A percentile compares a stretch with the other conserved stretches of the same genome.
These are phyloP conservation scores for Opisthograptis luteolata DNA, from an alignment of 2,888 invertebrate species.

Conservation along the genomic window DNA sequence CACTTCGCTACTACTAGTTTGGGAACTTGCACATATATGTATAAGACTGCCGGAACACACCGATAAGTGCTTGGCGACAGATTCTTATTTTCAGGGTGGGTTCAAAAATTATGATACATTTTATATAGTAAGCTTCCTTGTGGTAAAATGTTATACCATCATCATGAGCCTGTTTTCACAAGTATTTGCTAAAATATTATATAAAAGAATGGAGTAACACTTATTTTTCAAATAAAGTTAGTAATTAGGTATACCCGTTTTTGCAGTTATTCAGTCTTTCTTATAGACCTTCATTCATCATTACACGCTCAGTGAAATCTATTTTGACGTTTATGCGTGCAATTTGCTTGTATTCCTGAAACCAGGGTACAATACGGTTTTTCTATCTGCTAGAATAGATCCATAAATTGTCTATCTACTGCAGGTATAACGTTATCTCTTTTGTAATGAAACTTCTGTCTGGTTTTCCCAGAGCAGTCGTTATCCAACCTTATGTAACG, in stretches of 20 bases:
- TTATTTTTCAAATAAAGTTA: too few relatives aligned
- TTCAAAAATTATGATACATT: too few relatives aligned
- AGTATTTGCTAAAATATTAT: too few relatives aligned
- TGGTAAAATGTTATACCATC: too few relatives aligned
- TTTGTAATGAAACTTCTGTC: constrained; percentile 44
- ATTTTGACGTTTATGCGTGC: constrained; percentile 18
- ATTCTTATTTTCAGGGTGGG: too few relatives aligned
- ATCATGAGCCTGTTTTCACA: too few relatives aligned
- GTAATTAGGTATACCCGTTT: neutral
- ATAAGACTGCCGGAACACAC: too few relatives aligned
- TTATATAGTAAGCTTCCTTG: too few relatives aligned
- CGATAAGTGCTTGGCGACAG: too few relatives aligned
- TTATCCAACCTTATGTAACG: constrained; percentile 27
- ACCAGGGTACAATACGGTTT: constrained; percentile 12
- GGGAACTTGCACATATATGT: too few relatives aligned
- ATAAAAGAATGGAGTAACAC: too few relatives aligned
- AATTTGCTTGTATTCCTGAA: constrained; percentile 19
- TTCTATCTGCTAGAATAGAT: constrained; percentile 34
- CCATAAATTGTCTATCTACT: constrained; percentile 49
- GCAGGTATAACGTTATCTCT: constrained; percentile 41
- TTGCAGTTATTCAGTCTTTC: constrained; percentile 1
- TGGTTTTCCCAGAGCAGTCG: constrained; percentile 37
- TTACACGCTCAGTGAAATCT: constrained; percentile 26
- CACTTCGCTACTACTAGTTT: too few relatives aligned
- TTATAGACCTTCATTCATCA: constrained; percentile 8